phyloP scores from a whole-genome alignment of 2,113 vertebrate genomes.

The Marmota flaviventris region DNA sequence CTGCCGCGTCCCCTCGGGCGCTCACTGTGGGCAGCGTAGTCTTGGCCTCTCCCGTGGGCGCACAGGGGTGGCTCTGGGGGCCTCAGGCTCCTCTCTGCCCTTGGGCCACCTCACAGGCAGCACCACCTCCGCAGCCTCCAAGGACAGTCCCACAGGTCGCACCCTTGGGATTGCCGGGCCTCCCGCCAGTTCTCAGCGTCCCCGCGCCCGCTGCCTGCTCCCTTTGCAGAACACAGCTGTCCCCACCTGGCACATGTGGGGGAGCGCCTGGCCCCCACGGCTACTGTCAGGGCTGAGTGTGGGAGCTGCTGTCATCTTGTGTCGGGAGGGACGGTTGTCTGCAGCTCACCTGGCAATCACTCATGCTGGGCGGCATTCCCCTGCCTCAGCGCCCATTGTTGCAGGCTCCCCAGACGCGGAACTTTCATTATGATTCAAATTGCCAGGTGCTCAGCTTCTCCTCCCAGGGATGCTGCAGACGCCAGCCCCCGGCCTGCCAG shows the following conservation, averaged over 20 bases:
- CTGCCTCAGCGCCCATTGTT: neutral
- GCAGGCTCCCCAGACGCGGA: neutral
- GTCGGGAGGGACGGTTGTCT: rapidly evolving
- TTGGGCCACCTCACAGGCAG: too few relatives aligned
- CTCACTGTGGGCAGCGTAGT: too few relatives aligned
- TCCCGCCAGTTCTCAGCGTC: neutral
- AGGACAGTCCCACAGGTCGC: neutral
- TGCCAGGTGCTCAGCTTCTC: constrained; percentile 25
- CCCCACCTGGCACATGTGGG: rapidly evolving
- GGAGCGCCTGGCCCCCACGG: rapidly evolving
- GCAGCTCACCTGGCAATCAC: neutral
- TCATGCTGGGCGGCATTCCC: neutral
- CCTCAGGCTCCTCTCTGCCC: too few relatives aligned
- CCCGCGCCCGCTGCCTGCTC: rapidly evolving
- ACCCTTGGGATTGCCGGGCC: neutral
- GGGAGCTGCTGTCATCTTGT: rapidly evolving
- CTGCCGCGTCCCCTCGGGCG: too few relatives aligned
- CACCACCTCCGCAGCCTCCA: too few relatives aligned
- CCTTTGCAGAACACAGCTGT: rapidly evolving
- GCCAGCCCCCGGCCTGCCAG: neutral
- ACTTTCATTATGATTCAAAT: constrained; percentile 62
- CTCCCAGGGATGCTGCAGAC: neutral
- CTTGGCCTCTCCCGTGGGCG: too few relatives aligned
- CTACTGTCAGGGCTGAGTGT: rapidly evolving
- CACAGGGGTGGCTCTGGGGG: too few relatives aligned